Percentiles rank a stretch among this genome's conserved stretches.
These are phyloP conservation scores for Gephyroberyx darwinii DNA, from an alignment of 2,797 vertebrate genomes.

Conservation along the genomic window DNA sequence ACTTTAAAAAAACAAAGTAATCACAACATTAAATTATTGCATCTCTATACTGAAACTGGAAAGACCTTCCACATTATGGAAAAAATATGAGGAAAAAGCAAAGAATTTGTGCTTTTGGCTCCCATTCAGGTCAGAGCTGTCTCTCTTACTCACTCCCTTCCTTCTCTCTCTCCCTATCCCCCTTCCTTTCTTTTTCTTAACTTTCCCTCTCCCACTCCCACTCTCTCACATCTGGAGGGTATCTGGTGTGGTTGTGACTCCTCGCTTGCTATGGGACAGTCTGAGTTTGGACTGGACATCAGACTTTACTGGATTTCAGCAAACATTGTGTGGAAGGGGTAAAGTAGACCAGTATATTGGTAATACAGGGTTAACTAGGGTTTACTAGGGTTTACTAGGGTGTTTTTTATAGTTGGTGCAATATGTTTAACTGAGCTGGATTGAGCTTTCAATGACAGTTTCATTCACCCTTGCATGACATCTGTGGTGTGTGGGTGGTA, in stretches of 20 bases:
- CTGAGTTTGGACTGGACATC: constrained; percentile 64
- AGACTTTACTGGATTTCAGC: constrained; percentile 62
- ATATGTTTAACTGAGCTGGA: constrained; percentile 12
- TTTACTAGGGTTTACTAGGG: constrained; percentile 21
- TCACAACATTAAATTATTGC: constrained; percentile 36
- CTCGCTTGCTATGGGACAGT: constrained; percentile 83
- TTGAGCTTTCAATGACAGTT: constrained; percentile 29
- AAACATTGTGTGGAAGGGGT: constrained; percentile 57
- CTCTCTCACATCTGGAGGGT: constrained; percentile 88
- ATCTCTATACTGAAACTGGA: constrained; percentile 71
- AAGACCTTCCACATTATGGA: constrained; percentile 55
- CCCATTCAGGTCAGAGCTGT: constrained; percentile 68
- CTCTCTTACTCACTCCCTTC: constrained; percentile 62
- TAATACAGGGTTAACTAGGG: constrained; percentile 32
- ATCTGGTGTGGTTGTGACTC: constrained; percentile 79
- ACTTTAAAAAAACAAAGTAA: constrained; percentile 16
- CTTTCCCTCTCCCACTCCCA: constrained; percentile 63
- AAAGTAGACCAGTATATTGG: constrained; percentile 47
- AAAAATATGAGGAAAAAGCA: constrained; percentile 50
- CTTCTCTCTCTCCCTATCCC: constrained; percentile 51
- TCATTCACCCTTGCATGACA: constrained; percentile 51
- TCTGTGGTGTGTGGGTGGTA: constrained; percentile 22
- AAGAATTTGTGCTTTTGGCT: constrained; percentile 79
- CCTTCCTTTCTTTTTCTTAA: constrained; percentile 54
- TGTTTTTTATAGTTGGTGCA: constrained; percentile 31